Evolutionary conservation across 2,888 invertebrate species (phyloP).

Genomic region (Hirtodrosophila duncani): DNA sequence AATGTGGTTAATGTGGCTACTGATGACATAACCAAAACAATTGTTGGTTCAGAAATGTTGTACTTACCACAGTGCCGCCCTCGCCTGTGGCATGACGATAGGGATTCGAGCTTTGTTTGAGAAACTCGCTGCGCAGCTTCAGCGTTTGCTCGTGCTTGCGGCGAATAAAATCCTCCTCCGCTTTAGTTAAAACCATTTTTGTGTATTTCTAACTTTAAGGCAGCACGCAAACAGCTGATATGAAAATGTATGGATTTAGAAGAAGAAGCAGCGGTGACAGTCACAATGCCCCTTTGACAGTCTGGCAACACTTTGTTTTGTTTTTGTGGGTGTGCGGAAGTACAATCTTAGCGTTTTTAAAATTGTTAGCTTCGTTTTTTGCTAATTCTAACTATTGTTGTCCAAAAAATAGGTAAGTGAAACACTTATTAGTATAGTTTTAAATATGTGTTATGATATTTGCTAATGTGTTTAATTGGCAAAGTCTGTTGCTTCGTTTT

Average conservation of each 20-base stretch:
- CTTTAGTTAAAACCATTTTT: slow-evolving; percentile 55
- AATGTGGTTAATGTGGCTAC: slow-evolving; percentile 5
- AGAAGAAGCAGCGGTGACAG: slow-evolving; percentile 3
- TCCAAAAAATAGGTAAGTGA: too few relatives aligned
- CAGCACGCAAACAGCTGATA: slow-evolving; percentile 43
- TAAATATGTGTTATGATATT: too few relatives aligned
- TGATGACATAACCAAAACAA: slow-evolving; percentile 76
- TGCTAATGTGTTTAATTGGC: background rate
- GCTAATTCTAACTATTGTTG: too few relatives aligned
- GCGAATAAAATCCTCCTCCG: slow-evolving; percentile 64
- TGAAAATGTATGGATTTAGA: slow-evolving; percentile 25
- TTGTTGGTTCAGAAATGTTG: slow-evolving; percentile 13
- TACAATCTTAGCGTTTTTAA: too few relatives aligned
- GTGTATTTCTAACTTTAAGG: slow-evolving; percentile 14
- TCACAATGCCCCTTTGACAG: slow-evolving; percentile 8
- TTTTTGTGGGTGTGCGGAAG: too few relatives aligned
- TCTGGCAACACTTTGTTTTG: slow-evolving; percentile 9
- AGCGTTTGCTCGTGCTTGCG: slow-evolving; percentile 74
- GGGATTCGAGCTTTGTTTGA: slow-evolving; percentile 86
- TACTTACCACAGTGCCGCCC: slow-evolving; percentile 86
- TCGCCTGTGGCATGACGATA: slow-evolving; percentile 83
- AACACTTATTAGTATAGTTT: too few relatives aligned
- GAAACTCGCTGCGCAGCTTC: slow-evolving; percentile 82
- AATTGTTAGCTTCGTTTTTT: too few relatives aligned
- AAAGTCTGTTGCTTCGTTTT: slow-evolving; percentile 63